Evolutionary conservation across 2,888 invertebrate genomes (phyloP), one percentile per base, ranked within the genome.

Genomic region (Eristalinus sepulchralis): DNA sequence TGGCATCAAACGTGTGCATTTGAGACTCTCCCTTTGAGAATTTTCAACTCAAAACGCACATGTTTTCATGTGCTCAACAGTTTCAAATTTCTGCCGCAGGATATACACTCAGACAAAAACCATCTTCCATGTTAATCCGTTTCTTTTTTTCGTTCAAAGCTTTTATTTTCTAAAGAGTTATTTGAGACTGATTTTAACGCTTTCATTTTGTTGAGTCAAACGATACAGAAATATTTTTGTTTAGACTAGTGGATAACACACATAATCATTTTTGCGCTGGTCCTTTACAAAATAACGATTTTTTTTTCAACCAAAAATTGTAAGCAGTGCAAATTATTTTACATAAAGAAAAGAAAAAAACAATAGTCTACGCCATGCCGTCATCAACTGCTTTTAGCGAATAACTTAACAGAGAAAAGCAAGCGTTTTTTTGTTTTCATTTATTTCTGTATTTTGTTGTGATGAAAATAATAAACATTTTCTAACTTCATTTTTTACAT

Each of bases 251-350:
- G 13, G 17, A 77, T 36, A 64, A 64, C 64, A 79, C 34, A 63
- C 70, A 47, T 17, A 8, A 47, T 17, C 62, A 53, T 85, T 83
- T 68, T 79, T 86, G 86, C 86, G 78, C 86, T 86, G 86, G 57
- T 78, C 66, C 36, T 73, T 71, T 33, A 36, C 33, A 34, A 62
- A 53, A 68, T 83, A 71, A 59, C 75, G 55, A 36, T 68, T 27
- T 57, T 66, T 75, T 88, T 75, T 81, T 70, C 79, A 83, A 59
- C 39, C 63, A 78, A 27, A 53, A 88, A 88, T 88, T 89, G 88
- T 89, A 89, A 91, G 91, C 91, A 91, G 92, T 92, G 91, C 91
- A 92, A 92, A 91, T 91, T 91, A 90, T 91, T 91, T 91, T 91
- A 89, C 90, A 84, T 53, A 81, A 57, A 62, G 75, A 6, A 62